phyloP scores from a whole-genome alignment of 1,140 invertebrate species.

The Leptinotarsa undecemlineata region DNA sequence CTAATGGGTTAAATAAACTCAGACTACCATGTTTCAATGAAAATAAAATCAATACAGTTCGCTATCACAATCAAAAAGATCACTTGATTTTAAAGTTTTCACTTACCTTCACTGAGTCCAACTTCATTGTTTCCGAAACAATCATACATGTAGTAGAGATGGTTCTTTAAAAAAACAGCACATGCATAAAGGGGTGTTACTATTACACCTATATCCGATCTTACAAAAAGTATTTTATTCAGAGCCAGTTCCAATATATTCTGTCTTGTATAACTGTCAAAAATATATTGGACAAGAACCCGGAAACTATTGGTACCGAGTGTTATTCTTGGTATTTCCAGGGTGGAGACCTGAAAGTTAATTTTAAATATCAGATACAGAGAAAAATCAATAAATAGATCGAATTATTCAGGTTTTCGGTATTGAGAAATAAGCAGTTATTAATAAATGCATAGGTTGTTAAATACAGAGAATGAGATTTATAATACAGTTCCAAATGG shows the following conservation, averaged over 20 bases:
- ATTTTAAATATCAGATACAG: constrained; percentile 9
- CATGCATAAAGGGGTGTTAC: constrained; percentile 59
- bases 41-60: too few relatives aligned
- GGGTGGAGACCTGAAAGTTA: constrained; percentile 39
- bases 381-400: too few relatives aligned
- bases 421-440: too few relatives aligned
- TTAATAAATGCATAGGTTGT: too few relatives aligned
- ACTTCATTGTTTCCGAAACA: constrained; percentile 57
- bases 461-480: too few relatives aligned
- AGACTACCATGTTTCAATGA: too few relatives aligned
- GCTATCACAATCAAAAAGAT: too few relatives aligned
- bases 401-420: too few relatives aligned
- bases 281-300: constrained; percentile 45
- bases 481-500: too few relatives aligned
- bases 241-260: constrained; percentile 43
- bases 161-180: constrained; percentile 57
- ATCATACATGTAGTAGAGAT: constrained; percentile 60
- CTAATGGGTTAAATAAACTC: too few relatives aligned
- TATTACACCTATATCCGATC: constrained; percentile 58
- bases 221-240: constrained; percentile 49
- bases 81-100: too few relatives aligned
- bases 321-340: constrained; percentile 48
- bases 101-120: constrained; percentile 54
- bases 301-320: constrained; percentile 46
- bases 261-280: constrained; percentile 42